phyloP scores from a whole-genome alignment of 1,140 invertebrate species.

The Forficula auricularia region DNA sequence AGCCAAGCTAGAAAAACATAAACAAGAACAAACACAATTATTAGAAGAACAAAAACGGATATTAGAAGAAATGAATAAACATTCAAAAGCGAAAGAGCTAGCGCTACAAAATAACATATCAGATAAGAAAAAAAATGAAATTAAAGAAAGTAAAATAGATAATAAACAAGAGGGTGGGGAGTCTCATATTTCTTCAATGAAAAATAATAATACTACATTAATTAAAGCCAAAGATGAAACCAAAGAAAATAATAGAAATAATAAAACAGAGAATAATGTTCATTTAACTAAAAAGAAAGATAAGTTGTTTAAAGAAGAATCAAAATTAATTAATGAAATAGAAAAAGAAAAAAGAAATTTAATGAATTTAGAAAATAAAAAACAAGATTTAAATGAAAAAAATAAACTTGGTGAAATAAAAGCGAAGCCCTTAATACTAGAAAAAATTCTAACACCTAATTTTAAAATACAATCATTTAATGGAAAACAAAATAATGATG shows the following conservation, averaged over 20 bases:
- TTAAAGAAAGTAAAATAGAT: constrained; percentile 33
- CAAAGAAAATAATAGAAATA: constrained; percentile 33
- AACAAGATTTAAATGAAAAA: constrained; percentile 30
- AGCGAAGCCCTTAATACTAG: not conserved
- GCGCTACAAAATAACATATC: not conserved
- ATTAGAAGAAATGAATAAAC: constrained; percentile 30
- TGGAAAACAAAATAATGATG: constrained; percentile 4
- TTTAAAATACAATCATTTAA: not conserved
- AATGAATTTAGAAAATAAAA: constrained; percentile 7
- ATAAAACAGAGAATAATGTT: constrained; percentile 24
- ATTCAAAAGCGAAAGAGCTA: not conserved
- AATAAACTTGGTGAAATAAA: constrained; percentile 17
- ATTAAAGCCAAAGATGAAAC: constrained; percentile 35
- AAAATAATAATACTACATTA: constrained; percentile 36
- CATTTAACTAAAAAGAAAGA: constrained; percentile 26
- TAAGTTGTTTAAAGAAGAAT: no score
- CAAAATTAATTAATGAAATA: no score
- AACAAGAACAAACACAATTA: constrained; percentile 28
- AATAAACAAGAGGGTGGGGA: constrained; percentile 36
- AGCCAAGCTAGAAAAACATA: constrained; percentile 33
- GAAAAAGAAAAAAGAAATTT: constrained; percentile 22
- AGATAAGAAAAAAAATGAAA: constrained; percentile 22
- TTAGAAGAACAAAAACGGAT: constrained; percentile 32
- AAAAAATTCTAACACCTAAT: not conserved
- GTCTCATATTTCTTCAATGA: constrained; percentile 16